phyloP scores from a whole-genome alignment of 2,113 vertebrate species.

The Psephotus haematonotus region DNA sequence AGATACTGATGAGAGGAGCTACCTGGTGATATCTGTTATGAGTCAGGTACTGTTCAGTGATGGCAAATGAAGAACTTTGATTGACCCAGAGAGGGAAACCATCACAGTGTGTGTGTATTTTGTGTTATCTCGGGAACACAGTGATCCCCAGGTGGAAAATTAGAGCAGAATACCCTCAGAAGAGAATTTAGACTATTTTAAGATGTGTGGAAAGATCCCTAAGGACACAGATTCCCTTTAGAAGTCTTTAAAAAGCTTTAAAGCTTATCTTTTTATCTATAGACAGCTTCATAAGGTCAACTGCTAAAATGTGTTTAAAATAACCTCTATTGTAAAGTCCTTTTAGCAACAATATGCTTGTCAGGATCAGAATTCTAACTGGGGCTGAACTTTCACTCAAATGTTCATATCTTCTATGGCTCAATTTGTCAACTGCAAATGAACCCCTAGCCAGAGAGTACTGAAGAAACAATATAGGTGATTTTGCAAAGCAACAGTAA shows the following conservation, averaged over 20 bases:
- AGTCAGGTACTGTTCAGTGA: neutral
- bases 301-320: neutral
- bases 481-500: neutral
- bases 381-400: neutral
- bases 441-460: neutral
- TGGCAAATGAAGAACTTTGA: neutral
- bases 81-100: neutral
- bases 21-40: neutral
- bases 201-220: neutral
- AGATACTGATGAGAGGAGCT: neutral
- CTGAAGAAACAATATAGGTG: neutral
- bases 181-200: neutral
- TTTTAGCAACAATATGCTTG: neutral
- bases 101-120: neutral
- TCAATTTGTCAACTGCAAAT: neutral
- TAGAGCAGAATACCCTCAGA: neutral
- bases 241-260: neutral
- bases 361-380: neutral
- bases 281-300: neutral
- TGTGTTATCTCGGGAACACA: neutral
- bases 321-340: neutral
- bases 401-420: neutral
- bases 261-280: neutral
- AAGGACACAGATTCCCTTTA: neutral
- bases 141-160: neutral